Evolutionary conservation across 1,140 invertebrate genomes (phyloP).

Genomic region (Diprion similis): DNA sequence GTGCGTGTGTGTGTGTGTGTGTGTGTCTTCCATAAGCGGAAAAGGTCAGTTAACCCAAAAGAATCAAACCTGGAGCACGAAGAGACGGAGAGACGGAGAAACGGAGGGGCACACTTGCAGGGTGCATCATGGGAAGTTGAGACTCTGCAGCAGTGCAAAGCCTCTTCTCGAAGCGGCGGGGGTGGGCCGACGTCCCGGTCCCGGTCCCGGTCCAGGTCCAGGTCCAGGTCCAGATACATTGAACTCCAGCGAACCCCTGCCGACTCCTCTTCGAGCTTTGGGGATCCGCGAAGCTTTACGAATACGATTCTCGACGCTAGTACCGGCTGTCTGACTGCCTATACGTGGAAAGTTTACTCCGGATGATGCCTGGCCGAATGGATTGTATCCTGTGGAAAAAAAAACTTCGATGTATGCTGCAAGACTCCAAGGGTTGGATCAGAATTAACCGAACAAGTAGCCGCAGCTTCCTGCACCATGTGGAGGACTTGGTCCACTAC

Average conservation of each 20-base stretch:
- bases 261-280: too few species aligned
- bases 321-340: neutral
- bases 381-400: too few species aligned
- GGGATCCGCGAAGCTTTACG: neutral
- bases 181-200: neutral
- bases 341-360: neutral
- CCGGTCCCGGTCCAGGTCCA: neutral
- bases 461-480: too few species aligned
- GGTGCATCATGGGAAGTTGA: neutral
- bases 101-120: neutral
- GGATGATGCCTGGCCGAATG: neutral
- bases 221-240: neutral
- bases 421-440: too few species aligned
- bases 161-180: neutral
- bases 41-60: slow-evolving; percentile 2
- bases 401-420: too few species aligned
- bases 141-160: neutral
- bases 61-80: neutral
- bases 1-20: neutral
- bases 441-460: too few species aligned
- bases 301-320: neutral
- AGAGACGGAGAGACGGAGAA: neutral
- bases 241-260: neutral
- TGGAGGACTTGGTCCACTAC: too few species aligned
- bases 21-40: neutral